Percentiles rank a stretch among this genome's conserved stretches.
Evolutionary conservation across 2,888 invertebrate species (phyloP).

Genomic region (Agonopterix arenella): DNA sequence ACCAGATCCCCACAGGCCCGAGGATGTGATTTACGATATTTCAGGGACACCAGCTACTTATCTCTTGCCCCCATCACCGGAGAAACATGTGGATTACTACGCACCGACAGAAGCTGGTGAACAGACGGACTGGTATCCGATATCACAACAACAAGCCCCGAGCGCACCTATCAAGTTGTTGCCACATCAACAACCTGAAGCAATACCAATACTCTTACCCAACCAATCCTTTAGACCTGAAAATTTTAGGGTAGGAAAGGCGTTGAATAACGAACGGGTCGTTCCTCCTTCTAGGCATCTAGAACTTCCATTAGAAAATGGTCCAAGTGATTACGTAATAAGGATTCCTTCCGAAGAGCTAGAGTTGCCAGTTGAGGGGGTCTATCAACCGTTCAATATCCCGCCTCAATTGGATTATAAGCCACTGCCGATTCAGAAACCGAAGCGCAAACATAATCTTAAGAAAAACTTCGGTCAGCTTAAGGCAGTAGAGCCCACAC

Average conservation of each 20-base stretch:
- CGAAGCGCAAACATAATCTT: background rate
- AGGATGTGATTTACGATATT: slow-evolving; percentile 31
- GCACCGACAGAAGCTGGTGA: slow-evolving; percentile 37
- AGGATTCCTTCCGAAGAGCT: slow-evolving; percentile 59
- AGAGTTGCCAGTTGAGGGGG: slow-evolving; percentile 53
- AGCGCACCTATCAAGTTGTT: slow-evolving; percentile 18
- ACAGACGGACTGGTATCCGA: slow-evolving; percentile 64
- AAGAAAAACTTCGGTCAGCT: slow-evolving; percentile 9
- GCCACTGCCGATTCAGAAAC: slow-evolving; percentile 10
- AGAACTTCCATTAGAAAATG: slow-evolving; percentile 50
- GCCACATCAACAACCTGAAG: slow-evolving; percentile 14
- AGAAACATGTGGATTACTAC: slow-evolving; percentile 37
- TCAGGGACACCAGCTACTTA: slow-evolving; percentile 49
- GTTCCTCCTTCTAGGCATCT: slow-evolving; percentile 40
- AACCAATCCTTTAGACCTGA: slow-evolving; percentile 19
- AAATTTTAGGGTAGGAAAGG: slow-evolving; percentile 27
- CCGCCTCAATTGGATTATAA: slow-evolving; percentile 30
- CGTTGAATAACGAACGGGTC: slow-evolving; percentile 11
- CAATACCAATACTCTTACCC: slow-evolving; percentile 27
- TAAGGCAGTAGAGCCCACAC: slow-evolving; percentile 42
- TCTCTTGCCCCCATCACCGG: slow-evolving; percentile 49
- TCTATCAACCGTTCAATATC: slow-evolving; percentile 32
- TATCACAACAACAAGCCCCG: slow-evolving; percentile 30
- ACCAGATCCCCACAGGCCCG: slow-evolving; percentile 40
- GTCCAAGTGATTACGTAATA: slow-evolving; percentile 44